Base-by-base conservation (phyloP, 2,113 vertebrate genomes). In the Anoplopoma fimbria region DNA sequence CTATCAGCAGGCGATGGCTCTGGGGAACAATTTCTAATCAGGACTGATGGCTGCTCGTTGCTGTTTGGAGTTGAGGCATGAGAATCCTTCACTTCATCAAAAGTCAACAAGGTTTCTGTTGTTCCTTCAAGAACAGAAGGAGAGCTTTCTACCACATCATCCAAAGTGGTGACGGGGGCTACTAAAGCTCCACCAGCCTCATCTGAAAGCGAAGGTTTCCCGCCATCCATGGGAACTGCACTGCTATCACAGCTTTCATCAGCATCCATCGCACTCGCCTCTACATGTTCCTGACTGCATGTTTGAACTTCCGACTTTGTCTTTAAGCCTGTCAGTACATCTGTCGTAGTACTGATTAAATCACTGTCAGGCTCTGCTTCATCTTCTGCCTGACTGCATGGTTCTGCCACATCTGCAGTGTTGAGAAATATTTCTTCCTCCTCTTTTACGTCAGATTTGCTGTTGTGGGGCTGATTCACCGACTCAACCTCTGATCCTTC, bases 71-170 rank as follows among this genome's bases (percentile, higher is more conserved):
- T 25, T 55, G 75, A 47, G 47, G 34, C 51, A 25, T 53, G 29
- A 38, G 38, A 69, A 69, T 84, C 83, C 6, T 64, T 65, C 34
- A 60, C 74, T 51, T 83, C 81, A 36, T 91, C 81, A 61, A 80
- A 68, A 81, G 82, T 86, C 74, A 86, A 80, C 36, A 58, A 42
- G 1, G 69, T 86, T 84, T 90, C 83, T 40, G 33, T 53, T 45
- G 57, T 90, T 17, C 73, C 92, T 80, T 93, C 81, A 64, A 85
- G 76, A 70, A 87, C 74, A 34, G 91, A 67, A 12, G 81, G 55
- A 29, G 87, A 57, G 61, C 75, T 83, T 87, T 92, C 91, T 49
- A 77, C 57, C 34, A 89, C 77, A 62, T 88, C 45, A 25, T 64
- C 81, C 40, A 80, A 69, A 49, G 67, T 36, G 17, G 38, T 40